Evolutionary conservation across 2,888 invertebrate species (phyloP), one percentile per base, ranked within the genome.

Genomic region (Autographa pulchrina): DNA sequence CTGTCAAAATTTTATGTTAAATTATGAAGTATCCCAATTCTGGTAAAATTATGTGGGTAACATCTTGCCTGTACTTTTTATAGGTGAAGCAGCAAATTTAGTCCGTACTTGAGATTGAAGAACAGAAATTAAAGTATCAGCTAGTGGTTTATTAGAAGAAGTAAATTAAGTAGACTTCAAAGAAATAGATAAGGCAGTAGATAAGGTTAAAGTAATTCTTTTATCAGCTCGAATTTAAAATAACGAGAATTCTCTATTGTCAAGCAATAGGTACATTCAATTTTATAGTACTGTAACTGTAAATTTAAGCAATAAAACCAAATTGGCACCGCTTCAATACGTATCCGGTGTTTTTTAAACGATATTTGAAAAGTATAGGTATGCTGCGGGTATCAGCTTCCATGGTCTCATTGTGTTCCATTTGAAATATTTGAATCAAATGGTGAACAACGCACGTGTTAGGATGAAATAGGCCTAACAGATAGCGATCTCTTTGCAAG

Each of bases 1-100:
- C 72, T 77, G 78, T 70, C 73, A 77, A 78, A 81, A 69, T 78
- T 78, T 78, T 70, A 77, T 80, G 67, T 9, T 73, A 54, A 80
- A 77, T 72, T 68, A 75, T 75, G 48, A 80, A 77, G 77, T 64
- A 80, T 76, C 72, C 35, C 80, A 68, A 80, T 78, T 63, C 67
- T 18, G 56, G 56, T 80, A 35, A 66, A 65, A 68, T 77, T 80
- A 77, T 75, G 76, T 59, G 20, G 16, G 77, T 52, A 71, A 71
- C 80, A 77, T 76, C 61, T 59, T 72, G 54, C 25, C 63, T 2
- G 66, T 64, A 68, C 68, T 76, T 68, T 61, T 68, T 80, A 64
- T 0, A n/a, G 25, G 65, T n/a, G 3, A 64, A 18, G 54, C 59
- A 74, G 5, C 58, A 41, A 18, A 32, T 18, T 54, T 48, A 48